Base-by-base conservation (phyloP, 2,888 invertebrate genomes). In the Dromius quadrimaculatus region DNA sequence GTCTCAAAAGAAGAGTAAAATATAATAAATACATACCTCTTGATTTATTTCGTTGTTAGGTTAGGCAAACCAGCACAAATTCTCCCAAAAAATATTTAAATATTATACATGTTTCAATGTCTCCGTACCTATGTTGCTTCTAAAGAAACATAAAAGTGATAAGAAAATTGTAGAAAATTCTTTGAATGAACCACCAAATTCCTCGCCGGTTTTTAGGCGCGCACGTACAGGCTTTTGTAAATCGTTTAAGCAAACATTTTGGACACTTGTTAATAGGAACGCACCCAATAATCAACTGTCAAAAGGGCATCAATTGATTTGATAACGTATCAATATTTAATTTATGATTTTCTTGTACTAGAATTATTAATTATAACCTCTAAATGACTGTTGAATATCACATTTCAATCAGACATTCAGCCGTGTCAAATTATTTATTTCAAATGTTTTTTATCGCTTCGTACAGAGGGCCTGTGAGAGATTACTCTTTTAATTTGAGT, bases 161-260 rank as follows among this genome's bases (percentile, higher is more conserved):
- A 59, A n/a, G 41, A 59, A 41, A 57, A 68, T 45, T 59, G 45
- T 32, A 45, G 23, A 59, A 59, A 32, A 17, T 23, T 59, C 59
- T 43, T 68, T 68, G 45, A 20, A 38, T 50, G 61, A 70, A 70
- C 47, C 62, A 43, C 61, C 2, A 47, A 70, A 23, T 20, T 45
- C 38, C 69, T 70, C 62, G 36, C 70, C 70, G 70, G 70, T 62
- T 62, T 69, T 70, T 70, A 62, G 47, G 61, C 70, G 70, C 62
- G 62, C 50, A 70, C 47, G 32, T 34, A 34, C 47, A 47, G 28
- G 43, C 15, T n/a, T 61, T 36, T 38, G 36, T 20, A 32, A 32
- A 54, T 23, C 15, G 54, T 47, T 47, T 22, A 54, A 6, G 23
- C 15, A 54, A 54, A 28, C 47, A 6, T 11, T 20, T 47, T 19